Base-by-base conservation (phyloP, 64 coral and sea anemone genomes). In the Pocillopora damicornis region DNA sequence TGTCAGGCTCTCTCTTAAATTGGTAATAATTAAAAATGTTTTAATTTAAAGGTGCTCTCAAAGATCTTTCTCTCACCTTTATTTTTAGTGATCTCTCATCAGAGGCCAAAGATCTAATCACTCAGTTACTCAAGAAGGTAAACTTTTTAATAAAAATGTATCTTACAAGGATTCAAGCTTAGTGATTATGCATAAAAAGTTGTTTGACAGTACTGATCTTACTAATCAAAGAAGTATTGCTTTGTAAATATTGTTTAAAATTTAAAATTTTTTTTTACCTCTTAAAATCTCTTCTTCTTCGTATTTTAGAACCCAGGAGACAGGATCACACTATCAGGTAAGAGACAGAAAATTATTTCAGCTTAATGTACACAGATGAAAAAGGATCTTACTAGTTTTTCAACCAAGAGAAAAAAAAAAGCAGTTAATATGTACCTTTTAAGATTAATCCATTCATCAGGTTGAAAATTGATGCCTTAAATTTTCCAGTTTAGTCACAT, bases 41-140 rank as follows among this genome's bases (percentile, higher is more conserved):
- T 68, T 22, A 68, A 68, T 11, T 11, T 20, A 71, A 4, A 11
- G 9, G 11, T 25, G 25, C 5, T 23, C 25, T 1, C 22, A 30
- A 0, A 4, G 1, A 71, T 0, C 26, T 80, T 68, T 51, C 16
- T 81, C 20, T 15, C 34, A 79, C 61, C 45, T 79, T 92, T 63
- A 74, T 60, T 87, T 17, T 22, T 83, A 99, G 97, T 30, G 62
- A 93, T 90, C 61, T 99, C 10, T 99, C 97, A 80, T 59, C 60
- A 62, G 97, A 99, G 76, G 97, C 93, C 23, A 86, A 78, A 35
- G 93, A 99, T 93, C 80, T 99, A 56, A 99, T 99, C 65, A 75
- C 76, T 34, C 86, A 87, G 59, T 90, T 99, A 58, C 34, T 99
- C 37, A 99, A 99, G 80, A 99, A 99, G 96, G 96, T 99, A 86